Percentiles rank a stretch among this genome's conserved stretches.
These are phyloP conservation scores for Chloroclysta siterata DNA, from an alignment of 2,888 invertebrate genomes.

Conservation along the genomic window DNA sequence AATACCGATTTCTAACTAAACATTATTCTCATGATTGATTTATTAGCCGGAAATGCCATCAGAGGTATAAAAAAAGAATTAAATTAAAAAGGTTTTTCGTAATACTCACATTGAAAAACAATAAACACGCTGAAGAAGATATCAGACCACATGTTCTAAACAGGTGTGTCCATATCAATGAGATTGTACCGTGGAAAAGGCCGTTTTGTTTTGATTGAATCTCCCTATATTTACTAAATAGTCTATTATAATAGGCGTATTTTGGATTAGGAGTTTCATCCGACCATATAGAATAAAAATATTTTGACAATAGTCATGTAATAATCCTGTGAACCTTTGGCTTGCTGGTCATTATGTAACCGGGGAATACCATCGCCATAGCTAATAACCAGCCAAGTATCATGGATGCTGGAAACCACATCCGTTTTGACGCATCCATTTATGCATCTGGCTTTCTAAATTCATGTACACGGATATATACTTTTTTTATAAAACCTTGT, in stretches of 20 bases:
- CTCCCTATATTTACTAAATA: conserved; percentile 68
- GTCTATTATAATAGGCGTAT: conserved; percentile 65
- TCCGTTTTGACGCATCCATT: conserved; percentile 28
- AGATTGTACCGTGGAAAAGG: conserved; percentile 58
- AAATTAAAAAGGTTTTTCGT: not conserved
- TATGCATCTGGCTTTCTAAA: conserved; percentile 17
- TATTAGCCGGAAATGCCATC: no score
- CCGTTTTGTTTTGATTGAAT: conserved; percentile 62
- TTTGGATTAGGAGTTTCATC: conserved; percentile 62
- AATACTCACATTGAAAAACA: conserved; percentile 7
- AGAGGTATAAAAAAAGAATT: no score
- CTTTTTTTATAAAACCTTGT: conserved; percentile 7
- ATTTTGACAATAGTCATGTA: conserved; percentile 56
- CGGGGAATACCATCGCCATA: conserved; percentile 8
- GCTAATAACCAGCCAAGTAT: conserved; percentile 4
- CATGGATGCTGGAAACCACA: conserved; percentile 20
- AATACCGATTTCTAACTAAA: no score
- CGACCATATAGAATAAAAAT: conserved; percentile 63
- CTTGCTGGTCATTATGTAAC: conserved; percentile 24
- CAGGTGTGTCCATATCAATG: conserved; percentile 50
- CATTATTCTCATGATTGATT: no score
- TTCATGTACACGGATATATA: conserved; percentile 1
- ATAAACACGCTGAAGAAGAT: conserved; percentile 27
- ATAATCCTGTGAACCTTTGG: conserved; percentile 29
- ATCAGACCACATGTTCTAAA: conserved; percentile 43